phyloP scores from a whole-genome alignment of 2,888 invertebrate genomes.

The Mesoligia furuncula region DNA sequence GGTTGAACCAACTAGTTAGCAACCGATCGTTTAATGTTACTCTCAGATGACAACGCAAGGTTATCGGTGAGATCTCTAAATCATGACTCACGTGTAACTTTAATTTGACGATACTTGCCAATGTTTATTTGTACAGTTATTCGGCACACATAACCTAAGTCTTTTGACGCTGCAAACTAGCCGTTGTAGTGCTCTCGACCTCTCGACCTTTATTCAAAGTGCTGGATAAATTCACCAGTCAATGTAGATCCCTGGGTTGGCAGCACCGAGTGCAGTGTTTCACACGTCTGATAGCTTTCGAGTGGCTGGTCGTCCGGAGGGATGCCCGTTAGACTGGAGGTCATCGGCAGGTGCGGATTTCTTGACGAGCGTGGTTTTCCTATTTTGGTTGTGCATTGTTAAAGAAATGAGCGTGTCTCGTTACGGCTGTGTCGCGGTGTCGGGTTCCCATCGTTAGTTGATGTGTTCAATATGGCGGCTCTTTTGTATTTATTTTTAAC shows the following conservation, averaged over 20 bases:
- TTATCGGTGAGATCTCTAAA: conserved; percentile 64
- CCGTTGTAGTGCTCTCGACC: conserved; percentile 85
- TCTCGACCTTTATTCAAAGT: conserved; percentile 87
- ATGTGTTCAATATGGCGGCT: conserved; percentile 55
- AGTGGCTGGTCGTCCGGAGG: conserved; percentile 68
- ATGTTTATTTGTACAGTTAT: conserved; percentile 87
- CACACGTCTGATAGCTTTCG: conserved; percentile 50
- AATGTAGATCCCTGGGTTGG: conserved; percentile 66
- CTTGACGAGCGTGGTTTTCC: conserved; percentile 86
- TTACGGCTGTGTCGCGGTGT: conserved; percentile 71
- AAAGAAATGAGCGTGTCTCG: conserved; percentile 78
- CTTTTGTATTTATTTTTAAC: conserved; percentile 40
- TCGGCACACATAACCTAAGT: conserved; percentile 83
- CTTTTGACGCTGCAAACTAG: conserved; percentile 83
- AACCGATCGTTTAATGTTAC: conserved; percentile 39
- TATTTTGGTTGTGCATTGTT: conserved; percentile 87
- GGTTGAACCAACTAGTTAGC: conserved; percentile 39
- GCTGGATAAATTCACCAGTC: conserved; percentile 77
- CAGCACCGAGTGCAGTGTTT: conserved; percentile 49
- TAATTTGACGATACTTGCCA: conserved; percentile 84
- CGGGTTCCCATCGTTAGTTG: conserved; percentile 71
- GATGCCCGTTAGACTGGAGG: conserved; percentile 86
- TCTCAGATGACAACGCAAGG: conserved; percentile 54
- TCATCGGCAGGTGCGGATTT: conserved; percentile 89
- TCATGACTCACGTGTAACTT: conserved; percentile 76